Evolutionary conservation across 2,797 vertebrate genomes (phyloP).

Genomic region (Tenualosa thibaudeaui): DNA sequence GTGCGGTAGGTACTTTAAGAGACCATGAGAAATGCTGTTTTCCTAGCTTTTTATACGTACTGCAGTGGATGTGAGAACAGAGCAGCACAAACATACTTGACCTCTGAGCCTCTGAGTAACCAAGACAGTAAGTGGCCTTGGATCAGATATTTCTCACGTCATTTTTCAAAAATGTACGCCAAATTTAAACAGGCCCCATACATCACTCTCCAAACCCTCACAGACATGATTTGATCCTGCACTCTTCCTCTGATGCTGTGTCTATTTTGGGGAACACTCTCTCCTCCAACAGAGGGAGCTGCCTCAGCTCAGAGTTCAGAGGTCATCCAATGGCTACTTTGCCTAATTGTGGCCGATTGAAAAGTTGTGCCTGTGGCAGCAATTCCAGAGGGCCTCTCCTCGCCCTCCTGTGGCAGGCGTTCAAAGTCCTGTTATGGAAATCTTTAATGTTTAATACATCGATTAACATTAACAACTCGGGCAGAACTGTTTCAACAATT

Average conservation of each 20-base stretch:
- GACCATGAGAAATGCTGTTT: background rate
- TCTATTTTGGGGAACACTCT: slow-evolving; percentile 7
- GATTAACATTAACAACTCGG: slow-evolving; percentile 78
- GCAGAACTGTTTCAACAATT: slow-evolving; percentile 74
- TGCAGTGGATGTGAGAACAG: background rate
- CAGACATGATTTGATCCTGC: background rate
- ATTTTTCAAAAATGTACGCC: background rate
- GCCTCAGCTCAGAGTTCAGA: slow-evolving; percentile 52
- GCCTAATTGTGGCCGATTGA: slow-evolving; percentile 67
- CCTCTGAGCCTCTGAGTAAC: background rate
- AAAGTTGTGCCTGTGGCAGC: slow-evolving; percentile 49
- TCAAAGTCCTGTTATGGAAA: slow-evolving; percentile 74
- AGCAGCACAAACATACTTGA: background rate
- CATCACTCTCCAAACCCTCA: background rate
- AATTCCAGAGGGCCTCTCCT: slow-evolving; percentile 54
- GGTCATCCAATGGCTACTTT: slow-evolving; percentile 69
- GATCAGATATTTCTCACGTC: background rate
- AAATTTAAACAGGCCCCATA: background rate
- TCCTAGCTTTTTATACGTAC: background rate
- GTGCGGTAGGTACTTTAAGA: background rate
- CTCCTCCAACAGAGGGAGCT: background rate
- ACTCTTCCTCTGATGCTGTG: background rate
- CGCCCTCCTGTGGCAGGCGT: slow-evolving; percentile 58
- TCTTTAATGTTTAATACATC: slow-evolving; percentile 81
- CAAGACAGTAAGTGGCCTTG: background rate